Evolutionary conservation across 92 coral and sea anemone genomes (phyloP), one percentile per base, ranked within the genome.

Genomic region (Isaurus tuberculatus): DNA sequence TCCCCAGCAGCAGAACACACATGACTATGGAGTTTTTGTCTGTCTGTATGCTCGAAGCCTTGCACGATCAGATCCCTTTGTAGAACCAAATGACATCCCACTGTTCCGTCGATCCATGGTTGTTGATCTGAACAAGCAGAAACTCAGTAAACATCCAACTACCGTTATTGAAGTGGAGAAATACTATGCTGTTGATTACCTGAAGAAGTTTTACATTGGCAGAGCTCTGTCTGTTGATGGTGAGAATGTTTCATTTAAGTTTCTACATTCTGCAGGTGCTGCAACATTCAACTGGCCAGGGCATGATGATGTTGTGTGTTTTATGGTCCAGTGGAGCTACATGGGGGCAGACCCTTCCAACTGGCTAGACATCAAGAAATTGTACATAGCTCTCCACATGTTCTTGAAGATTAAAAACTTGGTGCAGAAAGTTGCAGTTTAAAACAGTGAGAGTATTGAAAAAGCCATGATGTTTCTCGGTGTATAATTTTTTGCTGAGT

Each of bases 181-280:
- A 22, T 84, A 84, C 75, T 75, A 84, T 84, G 88, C 83, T 25
- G 75, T 84, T 3, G 84, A 64, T 48, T 84, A 55, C 69, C 63
- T 84, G 31, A 84, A 61, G 63, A 84, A 73, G 74, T 84, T 70
- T 17, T 84, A 72, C 30, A 51, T 73, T 69, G 87, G 87, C 2
- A 84, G 87, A 42, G 70, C 75, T 32, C 75, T 57, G 73, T 58
- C 67, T 31, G 14, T 70, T 72, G 87, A 84, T 28, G 80, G 67
- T 10, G 58, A 49, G 58, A 67, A 67, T 19, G 72, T 67, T 14
- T 14, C 72, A 14, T 67, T 67, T 19, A 67, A 67, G 72, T 67
- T 67, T 19, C 11, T 32, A 33, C 72, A 67, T 46, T 67, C 72
- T 31, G 25, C n/a, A 32, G 72, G 72, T 14, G 72, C 43, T 1